phyloP scores from a whole-genome alignment of 2,113 vertebrate species.

The Paratilapia polleni region DNA sequence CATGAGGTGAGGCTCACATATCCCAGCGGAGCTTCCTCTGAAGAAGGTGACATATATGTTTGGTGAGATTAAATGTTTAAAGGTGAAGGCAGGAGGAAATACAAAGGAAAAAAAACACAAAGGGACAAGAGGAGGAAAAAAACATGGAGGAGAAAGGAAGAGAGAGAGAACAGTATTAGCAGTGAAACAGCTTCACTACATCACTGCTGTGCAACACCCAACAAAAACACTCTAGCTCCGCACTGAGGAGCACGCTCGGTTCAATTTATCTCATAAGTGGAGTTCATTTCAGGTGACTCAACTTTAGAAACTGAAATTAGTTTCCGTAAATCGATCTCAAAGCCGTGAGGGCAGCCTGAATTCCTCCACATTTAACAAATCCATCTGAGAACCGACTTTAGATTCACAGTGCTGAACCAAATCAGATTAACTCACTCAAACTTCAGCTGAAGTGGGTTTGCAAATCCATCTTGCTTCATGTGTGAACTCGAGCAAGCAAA shows the following conservation, averaged over 20 bases:
- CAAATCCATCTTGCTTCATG: background rate
- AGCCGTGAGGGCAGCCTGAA: background rate
- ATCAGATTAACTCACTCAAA: background rate
- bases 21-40: constrained; percentile 84
- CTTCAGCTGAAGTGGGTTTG: background rate
- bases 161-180: constrained; percentile 44
- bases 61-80: constrained; percentile 28
- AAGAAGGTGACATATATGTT: constrained; percentile 64
- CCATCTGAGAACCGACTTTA: background rate
- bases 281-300: constrained; percentile 8
- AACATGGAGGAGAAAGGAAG: background rate
- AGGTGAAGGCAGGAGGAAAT: background rate
- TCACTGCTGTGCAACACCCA: constrained; percentile 26
- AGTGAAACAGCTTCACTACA: constrained; percentile 9
- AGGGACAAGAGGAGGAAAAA: background rate
- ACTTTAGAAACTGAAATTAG: background rate
- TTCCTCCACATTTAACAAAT: background rate
- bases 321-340: background rate
- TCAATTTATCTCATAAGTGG: background rate
- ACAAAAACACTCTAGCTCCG: background rate
- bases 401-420: background rate
- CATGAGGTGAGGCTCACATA: constrained; percentile 72
- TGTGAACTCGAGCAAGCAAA: background rate
- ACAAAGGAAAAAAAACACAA: background rate
- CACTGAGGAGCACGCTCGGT: background rate